These are phyloP conservation scores for Ectobius pallidus DNA, from an alignment of 2,888 invertebrate genomes.

Conservation along the genomic window DNA sequence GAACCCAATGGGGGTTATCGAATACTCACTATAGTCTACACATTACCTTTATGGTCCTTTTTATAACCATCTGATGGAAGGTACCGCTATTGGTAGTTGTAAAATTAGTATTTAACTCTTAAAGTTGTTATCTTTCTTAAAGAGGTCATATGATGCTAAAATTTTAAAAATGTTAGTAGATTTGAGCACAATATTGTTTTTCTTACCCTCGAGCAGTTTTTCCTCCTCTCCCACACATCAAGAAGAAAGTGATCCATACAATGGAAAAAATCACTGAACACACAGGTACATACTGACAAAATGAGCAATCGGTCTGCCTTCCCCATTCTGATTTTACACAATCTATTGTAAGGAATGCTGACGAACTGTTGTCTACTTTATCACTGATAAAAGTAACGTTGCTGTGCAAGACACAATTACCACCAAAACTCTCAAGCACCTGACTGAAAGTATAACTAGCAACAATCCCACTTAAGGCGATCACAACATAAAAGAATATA, in stretches of 20 bases:
- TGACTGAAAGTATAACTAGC: conserved; percentile 23
- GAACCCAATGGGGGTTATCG: no score
- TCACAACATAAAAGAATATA: conserved; percentile 20
- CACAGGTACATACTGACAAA: conserved; percentile 30
- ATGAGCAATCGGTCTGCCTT: conserved; percentile 29
- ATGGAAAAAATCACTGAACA: conserved; percentile 37
- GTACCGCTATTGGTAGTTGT: no score
- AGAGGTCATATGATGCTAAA: no score
- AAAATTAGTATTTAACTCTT: no score
- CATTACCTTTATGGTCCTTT: no score
- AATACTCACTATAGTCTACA: no score
- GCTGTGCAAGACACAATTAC: conserved; percentile 34
- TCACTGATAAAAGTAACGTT: conserved; percentile 33
- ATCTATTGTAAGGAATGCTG: conserved; percentile 10
- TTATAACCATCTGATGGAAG: no score
- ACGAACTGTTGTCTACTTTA: conserved; percentile 19
- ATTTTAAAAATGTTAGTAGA: no score
- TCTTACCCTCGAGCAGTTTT: conserved; percentile 36
- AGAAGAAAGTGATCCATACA: conserved; percentile 38
- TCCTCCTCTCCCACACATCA: conserved; percentile 40
- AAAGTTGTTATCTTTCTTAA: no score
- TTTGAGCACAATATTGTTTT: no score
- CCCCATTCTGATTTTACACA: conserved; percentile 34
- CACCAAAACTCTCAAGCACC: conserved; percentile 25
- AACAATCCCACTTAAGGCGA: conserved; percentile 21